Conservation (phyloP, 2,888 invertebrate species). For the Sinhomidia bicolor region DNA sequence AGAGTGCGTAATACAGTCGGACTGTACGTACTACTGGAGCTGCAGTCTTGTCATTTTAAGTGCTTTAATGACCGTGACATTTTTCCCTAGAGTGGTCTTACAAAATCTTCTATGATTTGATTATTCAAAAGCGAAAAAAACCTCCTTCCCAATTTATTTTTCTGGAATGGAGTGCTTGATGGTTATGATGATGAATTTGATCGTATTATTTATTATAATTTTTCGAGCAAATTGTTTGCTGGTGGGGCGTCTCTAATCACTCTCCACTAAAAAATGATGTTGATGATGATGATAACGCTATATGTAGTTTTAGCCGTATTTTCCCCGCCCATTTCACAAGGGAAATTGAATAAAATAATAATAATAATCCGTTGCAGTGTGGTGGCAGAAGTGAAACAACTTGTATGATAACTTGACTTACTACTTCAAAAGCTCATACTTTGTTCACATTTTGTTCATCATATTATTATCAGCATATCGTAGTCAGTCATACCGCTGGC, state of each 20-base stretch:
- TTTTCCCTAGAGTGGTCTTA: constrained; percentile 10
- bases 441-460: background rate
- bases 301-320: background rate
- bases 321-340: constrained; percentile 4
- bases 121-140: background rate
- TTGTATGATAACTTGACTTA: background rate
- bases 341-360: background rate
- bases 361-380: background rate
- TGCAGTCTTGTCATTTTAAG: background rate
- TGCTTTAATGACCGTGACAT: constrained; percentile 27
- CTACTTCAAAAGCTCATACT: background rate
- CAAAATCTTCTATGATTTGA: background rate
- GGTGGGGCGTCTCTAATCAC: constrained; percentile 20
- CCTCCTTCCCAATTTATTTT: background rate
- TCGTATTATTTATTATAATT: background rate
- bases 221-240: constrained; percentile 4
- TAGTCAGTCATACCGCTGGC: background rate
- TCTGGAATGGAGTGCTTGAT: background rate
- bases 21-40: background rate
- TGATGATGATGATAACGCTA: background rate
- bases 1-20: too few species aligned
- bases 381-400: too few species aligned
- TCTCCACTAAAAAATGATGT: background rate
- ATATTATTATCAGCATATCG: background rate
- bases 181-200: background rate